Evolutionary conservation across 2,797 vertebrate genomes (phyloP).

Genomic region (Anniella stebbinsi): DNA sequence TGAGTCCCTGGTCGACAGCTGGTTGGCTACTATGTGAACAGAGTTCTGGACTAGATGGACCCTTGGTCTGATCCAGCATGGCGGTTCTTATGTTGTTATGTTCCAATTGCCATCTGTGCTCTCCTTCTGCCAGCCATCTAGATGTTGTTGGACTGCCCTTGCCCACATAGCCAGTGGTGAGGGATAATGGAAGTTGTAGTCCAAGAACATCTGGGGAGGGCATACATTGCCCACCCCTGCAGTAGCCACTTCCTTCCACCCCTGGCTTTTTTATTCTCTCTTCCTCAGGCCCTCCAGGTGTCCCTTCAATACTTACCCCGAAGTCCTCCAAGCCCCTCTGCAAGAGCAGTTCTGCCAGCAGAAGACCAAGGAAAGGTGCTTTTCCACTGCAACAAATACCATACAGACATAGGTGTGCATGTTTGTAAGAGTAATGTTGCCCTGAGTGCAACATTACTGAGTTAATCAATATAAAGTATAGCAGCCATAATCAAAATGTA

Average conservation of each 20-base stretch:
- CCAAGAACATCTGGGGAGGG: too few species aligned
- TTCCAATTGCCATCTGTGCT: background rate
- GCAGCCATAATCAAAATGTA: background rate
- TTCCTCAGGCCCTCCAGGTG: background rate
- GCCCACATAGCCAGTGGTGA: too few species aligned
- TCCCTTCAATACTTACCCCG: too few species aligned
- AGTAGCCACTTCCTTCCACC: too few species aligned
- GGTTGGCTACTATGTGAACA: too few species aligned
- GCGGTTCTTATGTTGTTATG: too few species aligned
- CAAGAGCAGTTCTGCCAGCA: background rate
- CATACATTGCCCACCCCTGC: background rate
- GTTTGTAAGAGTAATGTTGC: background rate
- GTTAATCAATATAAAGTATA: background rate
- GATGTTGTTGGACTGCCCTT: background rate
- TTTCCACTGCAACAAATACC: background rate
- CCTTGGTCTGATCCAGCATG: too few species aligned
- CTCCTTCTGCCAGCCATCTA: background rate
- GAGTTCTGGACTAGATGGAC: too few species aligned
- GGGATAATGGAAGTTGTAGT: too few species aligned
- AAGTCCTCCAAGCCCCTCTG: background rate
- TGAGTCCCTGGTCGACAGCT: too few species aligned
- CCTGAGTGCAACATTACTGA: background rate
- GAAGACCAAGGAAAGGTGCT: background rate
- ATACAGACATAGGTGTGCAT: background rate
- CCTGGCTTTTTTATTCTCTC: background rate